phyloP scores from a whole-genome alignment of 2,888 invertebrate species.

The Micoletzkya japonica region DNA sequence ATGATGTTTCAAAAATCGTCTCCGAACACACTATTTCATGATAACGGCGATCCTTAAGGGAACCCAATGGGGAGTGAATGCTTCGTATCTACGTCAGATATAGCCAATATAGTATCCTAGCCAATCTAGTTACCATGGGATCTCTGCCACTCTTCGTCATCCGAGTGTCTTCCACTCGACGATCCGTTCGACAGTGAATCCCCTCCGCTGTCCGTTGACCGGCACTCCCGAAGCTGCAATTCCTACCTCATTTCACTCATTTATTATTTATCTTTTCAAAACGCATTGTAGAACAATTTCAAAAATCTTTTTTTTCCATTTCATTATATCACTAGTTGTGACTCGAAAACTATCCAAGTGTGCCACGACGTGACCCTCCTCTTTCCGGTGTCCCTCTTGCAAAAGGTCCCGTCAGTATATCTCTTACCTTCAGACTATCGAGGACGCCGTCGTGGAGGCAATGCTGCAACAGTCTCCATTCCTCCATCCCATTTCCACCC shows the following conservation, averaged over 20 bases:
- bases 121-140: too few species aligned
- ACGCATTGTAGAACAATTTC: too few species aligned
- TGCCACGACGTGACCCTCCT: too few species aligned
- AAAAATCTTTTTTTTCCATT: neutral
- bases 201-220: slow-evolving; percentile 12
- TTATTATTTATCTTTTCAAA: neutral
- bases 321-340: neutral
- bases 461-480: neutral
- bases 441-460: neutral
- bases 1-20: too few species aligned
- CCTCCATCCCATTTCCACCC: neutral
- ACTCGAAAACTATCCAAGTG: too few species aligned
- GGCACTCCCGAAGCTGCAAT: slow-evolving; percentile 18
- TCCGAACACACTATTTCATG: too few species aligned
- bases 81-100: too few species aligned
- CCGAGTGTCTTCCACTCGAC: slow-evolving; percentile 18
- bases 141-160: slow-evolving; percentile 29
- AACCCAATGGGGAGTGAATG: too few species aligned
- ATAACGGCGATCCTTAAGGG: too few species aligned
- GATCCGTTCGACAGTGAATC: slow-evolving; percentile 24
- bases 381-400: too few species aligned
- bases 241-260: neutral
- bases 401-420: too few species aligned
- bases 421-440: slow-evolving; percentile 5
- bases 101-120: too few species aligned